phyloP scores from a whole-genome alignment of 1,140 invertebrate genomes.

The Neodiprion virginianus region DNA sequence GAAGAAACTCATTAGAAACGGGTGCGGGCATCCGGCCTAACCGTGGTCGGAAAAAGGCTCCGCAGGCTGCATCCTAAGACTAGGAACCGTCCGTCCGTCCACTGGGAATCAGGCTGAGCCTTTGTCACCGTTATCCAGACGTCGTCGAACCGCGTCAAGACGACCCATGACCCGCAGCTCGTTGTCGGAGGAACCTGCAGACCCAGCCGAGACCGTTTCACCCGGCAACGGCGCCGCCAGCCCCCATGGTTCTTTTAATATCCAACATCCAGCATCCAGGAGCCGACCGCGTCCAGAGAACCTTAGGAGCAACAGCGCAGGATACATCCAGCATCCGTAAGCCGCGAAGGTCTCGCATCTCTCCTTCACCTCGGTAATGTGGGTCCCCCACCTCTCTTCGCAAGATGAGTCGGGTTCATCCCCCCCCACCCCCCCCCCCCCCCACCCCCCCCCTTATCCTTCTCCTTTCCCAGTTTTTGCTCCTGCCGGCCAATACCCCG shows the following conservation, averaged over 20 bases:
- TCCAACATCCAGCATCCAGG: constrained; percentile 16
- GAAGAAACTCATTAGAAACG: neutral
- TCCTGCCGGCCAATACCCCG: constrained; percentile 42
- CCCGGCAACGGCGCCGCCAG: constrained; percentile 21
- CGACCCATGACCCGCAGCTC: neutral
- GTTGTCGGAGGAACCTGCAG: neutral
- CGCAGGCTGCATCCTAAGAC: too few species aligned
- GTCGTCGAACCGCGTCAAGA: neutral
- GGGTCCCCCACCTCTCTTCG: constrained; percentile 1
- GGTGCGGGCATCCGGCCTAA: neutral
- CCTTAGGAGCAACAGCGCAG: constrained; percentile 19
- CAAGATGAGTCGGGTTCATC: constrained; percentile 13
- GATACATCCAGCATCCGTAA: neutral
- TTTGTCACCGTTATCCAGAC: too few species aligned
- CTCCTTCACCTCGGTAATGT: neutral
- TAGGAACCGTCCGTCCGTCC: too few species aligned
- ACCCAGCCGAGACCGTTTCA: constrained; percentile 5
- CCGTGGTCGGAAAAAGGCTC: neutral
- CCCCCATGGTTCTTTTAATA: constrained; percentile 25
- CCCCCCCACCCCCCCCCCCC: constrained; percentile 29
- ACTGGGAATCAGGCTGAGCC: too few species aligned
- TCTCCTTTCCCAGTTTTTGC: constrained; percentile 36
- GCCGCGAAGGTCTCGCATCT: neutral
- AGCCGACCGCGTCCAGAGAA: constrained; percentile 9
- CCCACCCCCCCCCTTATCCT: constrained; percentile 26